phyloP scores from a whole-genome alignment of 2,888 invertebrate species.

The Mythimna albipuncta region DNA sequence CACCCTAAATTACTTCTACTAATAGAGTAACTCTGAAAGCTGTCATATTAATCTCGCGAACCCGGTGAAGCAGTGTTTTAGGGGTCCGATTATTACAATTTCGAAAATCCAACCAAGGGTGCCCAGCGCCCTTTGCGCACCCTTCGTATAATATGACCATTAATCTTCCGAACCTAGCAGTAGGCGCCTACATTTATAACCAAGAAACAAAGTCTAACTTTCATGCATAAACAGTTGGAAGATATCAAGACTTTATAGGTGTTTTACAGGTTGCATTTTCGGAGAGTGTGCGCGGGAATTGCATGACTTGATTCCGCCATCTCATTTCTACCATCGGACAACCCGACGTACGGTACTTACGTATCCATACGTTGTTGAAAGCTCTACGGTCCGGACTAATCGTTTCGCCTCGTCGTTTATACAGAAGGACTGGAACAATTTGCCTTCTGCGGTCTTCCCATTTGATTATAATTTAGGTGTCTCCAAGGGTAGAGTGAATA shows the following conservation, averaged over 20 bases:
- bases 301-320: no score
- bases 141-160: slow-evolving; percentile 41
- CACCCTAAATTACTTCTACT: slow-evolving; percentile 1
- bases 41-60: slow-evolving; percentile 14
- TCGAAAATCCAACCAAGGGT: slow-evolving; percentile 31
- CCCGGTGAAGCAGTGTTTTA: slow-evolving; percentile 23
- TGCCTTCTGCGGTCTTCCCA: no score
- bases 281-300: no score
- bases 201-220: slow-evolving; percentile 4
- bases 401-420: no score
- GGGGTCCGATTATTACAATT: slow-evolving; percentile 43
- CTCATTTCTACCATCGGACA: no score
- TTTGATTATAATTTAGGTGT: no score
- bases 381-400: no score
- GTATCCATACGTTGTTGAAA: no score
- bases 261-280: no score
- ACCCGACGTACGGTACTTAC: no score
- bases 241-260: slow-evolving; percentile 1
- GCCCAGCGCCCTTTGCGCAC: slow-evolving; percentile 16
- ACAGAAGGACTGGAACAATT: no score
- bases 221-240: slow-evolving; percentile 1
- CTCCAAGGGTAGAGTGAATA: no score
- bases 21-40: neutral
- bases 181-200: slow-evolving; percentile 3
- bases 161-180: slow-evolving; percentile 36